Evolutionary conservation across 2,888 invertebrate genomes (phyloP).

Genomic region (Plebejus argus): DNA sequence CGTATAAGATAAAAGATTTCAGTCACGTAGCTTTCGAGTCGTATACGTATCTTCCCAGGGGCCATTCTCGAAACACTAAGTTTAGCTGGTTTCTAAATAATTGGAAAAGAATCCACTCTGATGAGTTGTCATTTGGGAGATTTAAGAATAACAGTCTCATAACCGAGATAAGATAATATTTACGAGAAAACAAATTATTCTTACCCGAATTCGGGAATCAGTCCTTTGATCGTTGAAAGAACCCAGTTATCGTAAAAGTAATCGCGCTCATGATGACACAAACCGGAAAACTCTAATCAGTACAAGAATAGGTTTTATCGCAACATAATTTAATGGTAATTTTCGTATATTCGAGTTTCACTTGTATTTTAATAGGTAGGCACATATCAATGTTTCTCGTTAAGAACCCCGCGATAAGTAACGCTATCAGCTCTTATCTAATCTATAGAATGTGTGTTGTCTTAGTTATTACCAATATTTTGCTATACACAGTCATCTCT

Average conservation of each 20-base stretch:
- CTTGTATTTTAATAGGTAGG: slow-evolving; percentile 21
- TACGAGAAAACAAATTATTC: background rate
- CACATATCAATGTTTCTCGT: slow-evolving; percentile 24
- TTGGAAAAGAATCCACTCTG: background rate
- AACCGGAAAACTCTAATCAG: background rate
- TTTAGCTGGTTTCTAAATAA: too few relatives aligned
- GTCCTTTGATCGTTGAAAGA: background rate
- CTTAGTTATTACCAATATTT: slow-evolving; percentile 69
- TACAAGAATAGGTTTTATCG: slow-evolving; percentile 9
- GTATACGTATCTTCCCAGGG: background rate
- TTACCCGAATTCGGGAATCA: slow-evolving; percentile 12
- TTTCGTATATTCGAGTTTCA: slow-evolving; percentile 25
- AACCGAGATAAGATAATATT: background rate
- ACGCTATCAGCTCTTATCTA: slow-evolving; percentile 69
- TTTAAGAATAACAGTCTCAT: background rate
- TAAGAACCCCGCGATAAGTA: slow-evolving; percentile 41
- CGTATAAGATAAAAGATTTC: background rate
- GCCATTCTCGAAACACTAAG: background rate
- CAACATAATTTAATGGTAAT: slow-evolving; percentile 27
- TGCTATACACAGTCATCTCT: slow-evolving; percentile 55
- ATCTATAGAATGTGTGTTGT: slow-evolving; percentile 63
- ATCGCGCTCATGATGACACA: background rate
- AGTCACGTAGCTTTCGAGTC: background rate
- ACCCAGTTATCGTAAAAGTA: background rate
- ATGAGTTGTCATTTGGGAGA: background rate